Evolutionary conservation across 2,797 vertebrate genomes (phyloP), one percentile per base, ranked within the genome.

Genomic region (Austrolebias charrua): DNA sequence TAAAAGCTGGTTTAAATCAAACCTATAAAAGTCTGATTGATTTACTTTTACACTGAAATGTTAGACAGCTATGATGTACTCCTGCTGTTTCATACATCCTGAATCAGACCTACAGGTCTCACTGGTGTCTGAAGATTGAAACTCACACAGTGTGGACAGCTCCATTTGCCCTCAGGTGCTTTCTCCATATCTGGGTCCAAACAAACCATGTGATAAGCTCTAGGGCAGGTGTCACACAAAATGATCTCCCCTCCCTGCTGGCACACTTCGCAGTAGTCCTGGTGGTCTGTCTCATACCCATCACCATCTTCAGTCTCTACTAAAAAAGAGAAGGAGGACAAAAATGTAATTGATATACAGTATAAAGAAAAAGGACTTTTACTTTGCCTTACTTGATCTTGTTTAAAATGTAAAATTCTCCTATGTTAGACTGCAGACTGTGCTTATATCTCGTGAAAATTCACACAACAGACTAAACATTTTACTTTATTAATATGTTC

Each of bases 201-300:
- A 84, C 97, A 99, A 75, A 99, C 97, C 96, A 99, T 98, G 91
- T 99, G 97, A 90, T 98, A 98, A 55, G 97, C 97, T 76, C 97
- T 91, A 49, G 97, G 97, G 75, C 97, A 99, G 79, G 97, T 99
- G 85, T 99, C 97, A 73, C 97, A 99, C 76, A 98, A 83, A 88
- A 99, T 99, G 82, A 99, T 99, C 91, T 99, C 97, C 12, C 97
- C 97, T 46, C 96, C 97, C 91, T 99, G 97, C 90, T 99, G 97
- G 86, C 97, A 99, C 86, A 99, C 97, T 90, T 99, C 97, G 55
- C 97, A 99, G 88, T 98, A 98, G 90, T 99, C 97, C 92, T 98
- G 97, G 88, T 98, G 97, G 90, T 98, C 97, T 1, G 97, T 99
- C 91, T 99, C 97, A 55, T 98, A 99, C 61, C 97, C 97, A 63